Percentiles rank a stretch among this genome's conserved stretches.
Conservation (phyloP, 2,888 invertebrate species). For the Rotaria socialis region DNA sequence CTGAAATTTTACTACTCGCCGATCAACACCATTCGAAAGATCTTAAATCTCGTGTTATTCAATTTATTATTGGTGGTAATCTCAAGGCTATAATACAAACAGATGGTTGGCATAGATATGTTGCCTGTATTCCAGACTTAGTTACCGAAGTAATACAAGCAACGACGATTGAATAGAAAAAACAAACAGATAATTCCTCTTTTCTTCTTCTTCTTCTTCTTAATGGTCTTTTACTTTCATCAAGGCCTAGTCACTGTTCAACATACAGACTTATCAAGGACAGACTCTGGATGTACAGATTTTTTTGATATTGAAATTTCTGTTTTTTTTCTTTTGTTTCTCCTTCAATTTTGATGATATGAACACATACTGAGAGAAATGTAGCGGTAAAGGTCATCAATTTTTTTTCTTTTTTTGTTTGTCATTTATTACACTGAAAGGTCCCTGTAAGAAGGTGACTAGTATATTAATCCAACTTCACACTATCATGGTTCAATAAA, state of each 20-base stretch:
- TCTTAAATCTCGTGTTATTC: slow-evolving; percentile 18
- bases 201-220: background rate
- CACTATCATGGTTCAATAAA: background rate
- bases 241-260: background rate
- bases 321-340: slow-evolving; percentile 26
- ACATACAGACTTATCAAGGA: background rate
- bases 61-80: slow-evolving; percentile 17
- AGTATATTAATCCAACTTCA: background rate
- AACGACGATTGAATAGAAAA: slow-evolving; percentile 4
- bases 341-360: slow-evolving; percentile 6
- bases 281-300: background rate
- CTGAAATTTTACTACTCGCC: slow-evolving; percentile 21
- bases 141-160: slow-evolving; percentile 34
- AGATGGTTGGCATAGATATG: slow-evolving; percentile 32
- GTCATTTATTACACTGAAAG: background rate
- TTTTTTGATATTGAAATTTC: background rate
- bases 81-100: background rate
- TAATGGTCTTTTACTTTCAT: background rate
- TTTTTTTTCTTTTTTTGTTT: background rate
- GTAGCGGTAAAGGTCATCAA: background rate
- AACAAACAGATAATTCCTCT: background rate
- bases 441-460: background rate
- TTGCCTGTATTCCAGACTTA: slow-evolving; percentile 17
- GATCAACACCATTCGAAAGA: slow-evolving; percentile 35
- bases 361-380: background rate